Evolutionary conservation across 2,113 vertebrate species (phyloP).

Genomic region (Odobenus rosmarus): DNA sequence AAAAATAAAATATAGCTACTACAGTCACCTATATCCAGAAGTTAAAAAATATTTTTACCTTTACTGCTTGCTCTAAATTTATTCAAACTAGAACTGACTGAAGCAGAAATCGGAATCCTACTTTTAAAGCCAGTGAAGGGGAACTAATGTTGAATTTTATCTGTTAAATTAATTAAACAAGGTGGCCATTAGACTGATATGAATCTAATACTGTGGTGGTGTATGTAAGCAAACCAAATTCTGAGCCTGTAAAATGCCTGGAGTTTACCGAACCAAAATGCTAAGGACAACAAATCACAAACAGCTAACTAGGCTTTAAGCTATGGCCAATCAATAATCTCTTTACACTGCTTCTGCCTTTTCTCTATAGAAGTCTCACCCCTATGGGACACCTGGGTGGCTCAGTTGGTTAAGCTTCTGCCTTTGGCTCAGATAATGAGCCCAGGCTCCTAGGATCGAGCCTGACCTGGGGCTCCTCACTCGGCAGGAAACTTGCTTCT

Average conservation of each 20-base stretch:
- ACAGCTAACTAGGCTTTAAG: background rate
- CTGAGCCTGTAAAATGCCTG: background rate
- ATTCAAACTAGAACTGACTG: background rate
- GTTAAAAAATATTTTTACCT: background rate
- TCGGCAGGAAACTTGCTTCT: too few relatives aligned
- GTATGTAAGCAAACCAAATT: background rate
- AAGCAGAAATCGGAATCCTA: background rate
- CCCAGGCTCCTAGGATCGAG: too few relatives aligned
- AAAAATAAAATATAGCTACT: background rate
- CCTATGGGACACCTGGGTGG: background rate
- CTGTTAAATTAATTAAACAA: slow-evolving; percentile 19
- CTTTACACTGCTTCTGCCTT: background rate
- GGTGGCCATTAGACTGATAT: background rate
- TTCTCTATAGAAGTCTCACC: background rate
- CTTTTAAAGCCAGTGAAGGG: background rate
- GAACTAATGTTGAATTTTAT: background rate
- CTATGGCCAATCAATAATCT: background rate
- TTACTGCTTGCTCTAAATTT: background rate
- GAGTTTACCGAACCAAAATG: background rate
- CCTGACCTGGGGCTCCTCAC: too few relatives aligned
- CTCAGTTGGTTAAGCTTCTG: background rate
- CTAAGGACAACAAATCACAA: background rate
- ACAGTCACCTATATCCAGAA: background rate
- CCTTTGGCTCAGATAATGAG: background rate
- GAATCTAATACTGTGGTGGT: background rate